phyloP scores from a whole-genome alignment of 2,113 vertebrate genomes.

The Lates calcarifer region DNA sequence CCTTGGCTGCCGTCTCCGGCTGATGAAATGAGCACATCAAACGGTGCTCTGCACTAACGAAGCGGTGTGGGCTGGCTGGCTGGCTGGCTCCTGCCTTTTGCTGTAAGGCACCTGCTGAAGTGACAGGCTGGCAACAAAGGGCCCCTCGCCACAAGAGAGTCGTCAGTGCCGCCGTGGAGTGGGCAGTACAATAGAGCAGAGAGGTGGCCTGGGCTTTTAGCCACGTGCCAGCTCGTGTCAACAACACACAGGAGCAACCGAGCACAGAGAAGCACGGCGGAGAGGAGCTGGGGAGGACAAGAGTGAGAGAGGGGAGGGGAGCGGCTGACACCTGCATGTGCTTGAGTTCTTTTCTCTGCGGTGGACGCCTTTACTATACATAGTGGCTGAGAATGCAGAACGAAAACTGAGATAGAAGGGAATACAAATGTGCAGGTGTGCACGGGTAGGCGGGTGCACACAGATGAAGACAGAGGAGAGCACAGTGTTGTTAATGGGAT shows the following conservation, averaged over 20 bases:
- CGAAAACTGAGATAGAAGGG: slow-evolving; percentile 23
- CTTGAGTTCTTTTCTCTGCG: slow-evolving; percentile 70
- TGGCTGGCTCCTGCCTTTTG: slow-evolving; percentile 75
- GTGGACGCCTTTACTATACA: slow-evolving; percentile 44
- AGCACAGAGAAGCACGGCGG: slow-evolving; percentile 49
- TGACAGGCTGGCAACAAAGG: slow-evolving; percentile 81
- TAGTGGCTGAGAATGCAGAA: slow-evolving; percentile 19
- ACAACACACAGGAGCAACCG: slow-evolving; percentile 59
- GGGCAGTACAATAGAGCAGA: slow-evolving; percentile 77
- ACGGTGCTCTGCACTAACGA: slow-evolving; percentile 74
- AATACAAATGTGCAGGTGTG: slow-evolving; percentile 70
- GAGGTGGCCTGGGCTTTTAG: slow-evolving; percentile 80
- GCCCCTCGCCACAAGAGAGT: slow-evolving; percentile 66
- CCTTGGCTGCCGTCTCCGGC: slow-evolving; percentile 66
- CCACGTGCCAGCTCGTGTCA: slow-evolving; percentile 79
- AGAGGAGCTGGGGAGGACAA: slow-evolving; percentile 52
- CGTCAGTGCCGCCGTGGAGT: slow-evolving; percentile 69
- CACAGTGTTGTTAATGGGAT: slow-evolving; percentile 38
- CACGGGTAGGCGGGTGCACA: background rate
- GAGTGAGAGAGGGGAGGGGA: slow-evolving; percentile 43
- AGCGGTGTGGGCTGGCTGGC: slow-evolving; percentile 44
- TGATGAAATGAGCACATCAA: slow-evolving; percentile 83
- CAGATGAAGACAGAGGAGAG: slow-evolving; percentile 46
- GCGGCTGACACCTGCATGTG: slow-evolving; percentile 79
- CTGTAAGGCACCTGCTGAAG: slow-evolving; percentile 85